These are phyloP conservation scores for Diglossa cyanea DNA, from an alignment of 2,797 vertebrate species.

Conservation along the genomic window DNA sequence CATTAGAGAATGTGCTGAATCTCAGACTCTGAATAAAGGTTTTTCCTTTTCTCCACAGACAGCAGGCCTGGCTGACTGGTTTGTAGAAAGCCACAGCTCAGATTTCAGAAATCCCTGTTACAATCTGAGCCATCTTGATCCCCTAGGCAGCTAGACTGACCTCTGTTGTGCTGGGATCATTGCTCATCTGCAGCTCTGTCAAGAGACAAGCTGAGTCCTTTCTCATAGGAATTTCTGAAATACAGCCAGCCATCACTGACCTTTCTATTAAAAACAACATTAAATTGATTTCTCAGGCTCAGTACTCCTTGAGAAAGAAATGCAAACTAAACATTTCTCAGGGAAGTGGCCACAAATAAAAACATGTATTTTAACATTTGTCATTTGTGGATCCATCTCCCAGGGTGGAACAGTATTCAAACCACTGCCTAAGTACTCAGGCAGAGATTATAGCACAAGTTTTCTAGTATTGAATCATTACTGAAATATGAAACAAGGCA, in stretches of 20 bases:
- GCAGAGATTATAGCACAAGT: neutral
- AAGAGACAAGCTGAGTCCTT: neutral
- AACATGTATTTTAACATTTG: neutral
- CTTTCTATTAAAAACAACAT: conserved; percentile 54
- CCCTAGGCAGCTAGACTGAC: neutral
- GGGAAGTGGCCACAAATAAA: neutral
- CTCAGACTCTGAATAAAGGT: neutral
- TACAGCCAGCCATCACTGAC: conserved; percentile 37
- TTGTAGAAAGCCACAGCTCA: neutral
- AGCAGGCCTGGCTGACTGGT: neutral
- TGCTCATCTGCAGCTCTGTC: conserved; percentile 6
- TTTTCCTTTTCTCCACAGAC: neutral
- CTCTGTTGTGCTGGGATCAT: neutral
- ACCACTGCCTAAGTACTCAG: neutral
- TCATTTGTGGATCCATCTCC: neutral
- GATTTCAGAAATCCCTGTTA: neutral
- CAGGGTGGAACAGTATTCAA: neutral
- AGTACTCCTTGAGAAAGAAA: conserved; percentile 33
- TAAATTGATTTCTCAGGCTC: conserved; percentile 38
- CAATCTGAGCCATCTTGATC: neutral
- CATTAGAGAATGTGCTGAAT: neutral
- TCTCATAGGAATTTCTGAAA: conserved; percentile 49
- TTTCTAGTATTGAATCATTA: neutral
- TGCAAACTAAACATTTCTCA: conserved; percentile 28
- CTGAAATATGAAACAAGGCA: neutral